Conservation (phyloP, 1,140 invertebrate species). For the Oscheius sp. region DNA sequence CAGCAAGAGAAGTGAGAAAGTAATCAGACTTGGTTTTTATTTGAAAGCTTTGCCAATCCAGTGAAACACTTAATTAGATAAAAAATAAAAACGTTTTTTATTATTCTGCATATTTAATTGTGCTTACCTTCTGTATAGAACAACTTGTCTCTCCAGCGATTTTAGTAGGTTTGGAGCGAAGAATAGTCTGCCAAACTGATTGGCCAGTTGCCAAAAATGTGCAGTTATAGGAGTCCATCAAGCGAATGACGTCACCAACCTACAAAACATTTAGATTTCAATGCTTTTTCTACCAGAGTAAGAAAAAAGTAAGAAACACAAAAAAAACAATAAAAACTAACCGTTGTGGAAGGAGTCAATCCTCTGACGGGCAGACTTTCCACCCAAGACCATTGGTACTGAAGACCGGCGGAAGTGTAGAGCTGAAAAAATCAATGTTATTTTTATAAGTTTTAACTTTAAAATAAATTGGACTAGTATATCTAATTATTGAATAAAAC, state of each 20-base stretch:
- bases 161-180: neutral
- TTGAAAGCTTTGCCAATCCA: too few relatives aligned
- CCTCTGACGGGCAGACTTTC: neutral
- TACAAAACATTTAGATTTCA: too few relatives aligned
- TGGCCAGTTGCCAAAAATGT: neutral
- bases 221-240: neutral
- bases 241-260: neutral
- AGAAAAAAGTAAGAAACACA: neutral
- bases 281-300: too few relatives aligned
- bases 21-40: too few relatives aligned
- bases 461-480: neutral
- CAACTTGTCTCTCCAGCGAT: conserved; percentile 11
- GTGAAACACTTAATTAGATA: too few relatives aligned
- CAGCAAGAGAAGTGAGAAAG: too few relatives aligned
- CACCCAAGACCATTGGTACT: conserved; percentile 19
- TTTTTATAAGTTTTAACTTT: neutral
- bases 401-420: neutral
- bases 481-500: neutral
- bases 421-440: neutral
- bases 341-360: neutral
- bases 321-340: neutral
- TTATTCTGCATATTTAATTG: too few relatives aligned
- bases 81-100: too few relatives aligned
- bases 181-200: neutral
- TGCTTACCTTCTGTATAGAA: neutral